A percentile compares a stretch with the other conserved stretches of the same genome.
Evolutionary conservation across 2,113 vertebrate genomes (phyloP).

Genomic region (Hystrix cristata): DNA sequence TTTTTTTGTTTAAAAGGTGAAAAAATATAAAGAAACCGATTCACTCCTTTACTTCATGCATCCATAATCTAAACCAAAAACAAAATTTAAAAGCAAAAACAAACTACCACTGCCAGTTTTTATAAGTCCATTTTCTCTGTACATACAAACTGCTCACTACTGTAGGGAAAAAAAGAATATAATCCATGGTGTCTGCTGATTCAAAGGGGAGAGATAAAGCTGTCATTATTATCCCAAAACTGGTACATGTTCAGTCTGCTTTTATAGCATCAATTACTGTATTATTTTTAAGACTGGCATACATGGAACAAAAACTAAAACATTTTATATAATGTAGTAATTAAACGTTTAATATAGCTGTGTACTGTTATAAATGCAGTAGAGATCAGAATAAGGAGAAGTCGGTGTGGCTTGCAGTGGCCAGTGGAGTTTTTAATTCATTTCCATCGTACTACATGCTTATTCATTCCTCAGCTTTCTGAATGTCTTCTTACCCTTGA

Average conservation of each 20-base stretch:
- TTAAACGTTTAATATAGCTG: neutral
- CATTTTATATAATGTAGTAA: neutral
- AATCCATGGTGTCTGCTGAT: constrained; percentile 88
- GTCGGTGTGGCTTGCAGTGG: neutral
- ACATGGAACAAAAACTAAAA: neutral
- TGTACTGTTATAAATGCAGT: neutral
- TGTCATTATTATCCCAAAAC: constrained; percentile 92
- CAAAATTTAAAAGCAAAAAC: constrained; percentile 90
- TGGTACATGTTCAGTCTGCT: constrained; percentile 94
- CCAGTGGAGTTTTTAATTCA: neutral
- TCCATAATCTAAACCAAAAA: constrained; percentile 90
- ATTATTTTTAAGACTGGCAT: neutral
- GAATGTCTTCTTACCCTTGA: constrained; percentile 88
- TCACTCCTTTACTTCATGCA: constrained; percentile 92
- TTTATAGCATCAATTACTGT: constrained; percentile 65
- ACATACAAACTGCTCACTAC: constrained; percentile 94
- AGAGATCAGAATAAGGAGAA: neutral
- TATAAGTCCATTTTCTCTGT: constrained; percentile 93
- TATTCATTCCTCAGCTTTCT: constrained; percentile 52
- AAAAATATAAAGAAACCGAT: constrained; percentile 87
- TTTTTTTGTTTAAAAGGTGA: constrained; percentile 84
- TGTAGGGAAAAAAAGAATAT: constrained; percentile 84
- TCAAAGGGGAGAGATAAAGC: constrained; percentile 88
- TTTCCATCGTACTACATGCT: neutral
- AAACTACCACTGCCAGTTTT: constrained; percentile 90